These are phyloP conservation scores for Hippocampus barbouri DNA, from an alignment of 2,113 vertebrate species.

Conservation along the genomic window DNA sequence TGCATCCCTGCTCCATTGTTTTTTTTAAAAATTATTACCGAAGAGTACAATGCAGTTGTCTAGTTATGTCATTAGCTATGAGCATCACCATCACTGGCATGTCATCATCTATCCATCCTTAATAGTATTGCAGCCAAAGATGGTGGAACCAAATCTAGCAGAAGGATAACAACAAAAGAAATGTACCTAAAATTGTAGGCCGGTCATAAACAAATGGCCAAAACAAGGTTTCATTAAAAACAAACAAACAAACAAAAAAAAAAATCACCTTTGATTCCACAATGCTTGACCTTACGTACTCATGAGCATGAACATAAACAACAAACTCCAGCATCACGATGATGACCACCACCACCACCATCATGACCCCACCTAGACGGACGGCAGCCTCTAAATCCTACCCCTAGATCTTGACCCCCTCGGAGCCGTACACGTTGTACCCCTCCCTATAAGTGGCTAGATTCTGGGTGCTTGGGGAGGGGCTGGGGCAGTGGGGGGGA, in stretches of 20 bases:
- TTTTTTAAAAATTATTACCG: slow-evolving; percentile 10
- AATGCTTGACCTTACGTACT: slow-evolving; percentile 75
- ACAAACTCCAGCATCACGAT: slow-evolving; percentile 73
- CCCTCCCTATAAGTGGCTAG: slow-evolving; percentile 99
- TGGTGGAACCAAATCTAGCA: slow-evolving; percentile 80
- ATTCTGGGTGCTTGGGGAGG: slow-evolving; percentile 99
- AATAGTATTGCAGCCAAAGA: slow-evolving; percentile 84
- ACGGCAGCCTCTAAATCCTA: slow-evolving; percentile 95
- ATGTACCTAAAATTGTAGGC: slow-evolving; percentile 10
- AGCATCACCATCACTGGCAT: slow-evolving; percentile 34
- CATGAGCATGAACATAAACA: slow-evolving; percentile 49
- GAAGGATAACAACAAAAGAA: slow-evolving; percentile 42
- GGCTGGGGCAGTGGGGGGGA: slow-evolving; percentile 85
- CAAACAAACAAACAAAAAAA: slow-evolving; percentile 27
- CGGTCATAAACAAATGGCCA: slow-evolving; percentile 27
- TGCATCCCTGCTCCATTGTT: slow-evolving; percentile 37
- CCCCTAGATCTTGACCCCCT: slow-evolving; percentile 99
- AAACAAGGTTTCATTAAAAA: slow-evolving; percentile 39
- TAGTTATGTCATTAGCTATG: slow-evolving; percentile 71
- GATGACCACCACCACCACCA: slow-evolving; percentile 66
- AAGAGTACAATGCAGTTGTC: slow-evolving; percentile 89
- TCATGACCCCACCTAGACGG: slow-evolving; percentile 87
- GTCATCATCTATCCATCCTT: slow-evolving; percentile 60
- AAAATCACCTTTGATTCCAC: slow-evolving; percentile 57
- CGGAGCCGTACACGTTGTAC: slow-evolving; percentile 99